phyloP scores from a whole-genome alignment of 1,140 invertebrate species.

The Rhynchophorus ferrugineus region DNA sequence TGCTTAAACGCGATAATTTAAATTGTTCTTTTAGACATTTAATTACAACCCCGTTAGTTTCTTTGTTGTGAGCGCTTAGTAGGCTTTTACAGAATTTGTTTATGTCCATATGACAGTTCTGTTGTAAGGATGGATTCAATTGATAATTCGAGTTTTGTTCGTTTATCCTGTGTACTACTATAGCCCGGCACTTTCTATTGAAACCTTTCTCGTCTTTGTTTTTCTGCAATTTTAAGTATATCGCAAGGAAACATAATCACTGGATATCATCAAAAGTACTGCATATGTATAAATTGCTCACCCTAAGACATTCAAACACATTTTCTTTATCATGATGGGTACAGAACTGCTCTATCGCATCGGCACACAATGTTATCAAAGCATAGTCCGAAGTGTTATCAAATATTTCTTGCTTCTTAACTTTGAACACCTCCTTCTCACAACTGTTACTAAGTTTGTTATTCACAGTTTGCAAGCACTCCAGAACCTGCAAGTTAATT shows the following conservation, averaged over 20 bases:
- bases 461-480: slow-evolving; percentile 71
- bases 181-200: slow-evolving; percentile 75
- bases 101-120: slow-evolving; percentile 67
- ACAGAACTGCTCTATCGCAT: slow-evolving; percentile 78
- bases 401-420: slow-evolving; percentile 75
- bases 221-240: slow-evolving; percentile 45
- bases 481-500: slow-evolving; percentile 56
- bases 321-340: slow-evolving; percentile 58
- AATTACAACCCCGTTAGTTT: slow-evolving; percentile 49
- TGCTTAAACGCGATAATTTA: slow-evolving; percentile 60
- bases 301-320: slow-evolving; percentile 65
- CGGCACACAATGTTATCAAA: slow-evolving; percentile 71
- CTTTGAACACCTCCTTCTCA: slow-evolving; percentile 72
- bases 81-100: slow-evolving; percentile 54
- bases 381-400: slow-evolving; percentile 82
- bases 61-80: slow-evolving; percentile 37
- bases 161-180: slow-evolving; percentile 83
- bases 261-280: background rate
- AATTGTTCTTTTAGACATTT: slow-evolving; percentile 71
- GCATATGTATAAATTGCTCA: slow-evolving; percentile 24
- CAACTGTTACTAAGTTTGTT: slow-evolving; percentile 61
- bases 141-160: slow-evolving; percentile 89
- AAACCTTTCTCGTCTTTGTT: slow-evolving; percentile 75
- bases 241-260: slow-evolving; percentile 3
- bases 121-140: slow-evolving; percentile 81